A percentile compares a stretch with the other conserved stretches of the same genome.
phyloP scores from a whole-genome alignment of 2,888 invertebrate species.

The Synanthedon andrenaeformis region DNA sequence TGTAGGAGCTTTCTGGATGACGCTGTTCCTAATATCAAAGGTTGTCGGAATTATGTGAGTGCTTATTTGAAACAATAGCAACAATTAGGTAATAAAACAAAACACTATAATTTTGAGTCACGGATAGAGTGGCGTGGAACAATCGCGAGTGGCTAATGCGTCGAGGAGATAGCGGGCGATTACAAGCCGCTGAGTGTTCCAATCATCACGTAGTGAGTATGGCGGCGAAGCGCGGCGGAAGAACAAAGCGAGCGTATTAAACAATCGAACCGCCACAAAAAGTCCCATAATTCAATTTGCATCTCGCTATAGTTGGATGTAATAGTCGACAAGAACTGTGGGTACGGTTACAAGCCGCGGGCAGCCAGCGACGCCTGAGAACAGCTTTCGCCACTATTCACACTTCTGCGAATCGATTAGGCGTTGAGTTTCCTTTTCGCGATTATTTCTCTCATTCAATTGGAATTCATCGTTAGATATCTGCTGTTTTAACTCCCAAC shows the following conservation, averaged over 20 bases:
- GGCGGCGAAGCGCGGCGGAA: slow-evolving; percentile 28
- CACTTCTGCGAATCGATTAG: slow-evolving; percentile 66
- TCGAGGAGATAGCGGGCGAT: slow-evolving; percentile 41
- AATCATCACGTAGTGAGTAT: slow-evolving; percentile 54
- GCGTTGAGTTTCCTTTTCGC: slow-evolving; percentile 35
- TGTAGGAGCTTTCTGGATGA: background rate
- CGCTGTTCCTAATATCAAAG: background rate
- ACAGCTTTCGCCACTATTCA: slow-evolving; percentile 64
- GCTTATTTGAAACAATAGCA: slow-evolving; percentile 47
- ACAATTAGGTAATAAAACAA: slow-evolving; percentile 64
- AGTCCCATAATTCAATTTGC: slow-evolving; percentile 71
- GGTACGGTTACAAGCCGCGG: slow-evolving; percentile 50
- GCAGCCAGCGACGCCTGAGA: slow-evolving; percentile 40
- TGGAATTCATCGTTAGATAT: too few relatives aligned
- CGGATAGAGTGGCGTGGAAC: slow-evolving; percentile 50
- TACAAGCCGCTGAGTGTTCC: slow-evolving; percentile 53
- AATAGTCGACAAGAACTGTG: slow-evolving; percentile 45
- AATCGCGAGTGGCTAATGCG: slow-evolving; percentile 23
- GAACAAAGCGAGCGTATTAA: slow-evolving; percentile 58
- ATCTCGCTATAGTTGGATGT: slow-evolving; percentile 60
- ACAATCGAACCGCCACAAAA: slow-evolving; percentile 64
- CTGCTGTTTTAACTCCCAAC: too few relatives aligned
- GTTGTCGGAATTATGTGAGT: background rate
- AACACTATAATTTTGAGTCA: slow-evolving; percentile 60
- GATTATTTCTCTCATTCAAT: slow-evolving; percentile 24